Base-by-base conservation (phyloP, 2,888 invertebrate genomes). In the Choreutis nemorana region DNA sequence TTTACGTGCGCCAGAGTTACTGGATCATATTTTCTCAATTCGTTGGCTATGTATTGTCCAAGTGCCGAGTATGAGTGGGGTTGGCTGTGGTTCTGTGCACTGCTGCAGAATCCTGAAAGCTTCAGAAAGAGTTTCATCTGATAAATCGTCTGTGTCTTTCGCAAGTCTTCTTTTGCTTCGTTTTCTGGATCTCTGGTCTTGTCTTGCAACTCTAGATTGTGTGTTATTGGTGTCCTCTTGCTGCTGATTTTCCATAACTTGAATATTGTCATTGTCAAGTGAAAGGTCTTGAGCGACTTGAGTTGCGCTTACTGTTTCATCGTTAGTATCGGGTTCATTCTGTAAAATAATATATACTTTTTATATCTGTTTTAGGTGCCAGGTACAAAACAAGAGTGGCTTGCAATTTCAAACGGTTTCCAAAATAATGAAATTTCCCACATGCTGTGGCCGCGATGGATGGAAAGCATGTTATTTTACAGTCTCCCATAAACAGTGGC, bases 1-100 rank as follows among this genome's bases (percentile, higher is more conserved):
- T 43, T 44, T 4, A 44, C 42, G 33, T 41, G 7, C 28, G 12
- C 29, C 29, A 33, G 13, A 30, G 33, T 33, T 23, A 29, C 25
- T 33, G 33, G 33, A 30, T 30, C 27, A 30, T 33, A 33, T 10
- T 33, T 33, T 28, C 30, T 33, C 26, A 34, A 31, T 31, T 34
- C 34, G 28, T 34, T 34, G 25, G 28, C 34, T 31, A 28, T 34
- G 29, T 30, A 31, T 34, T 31, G 29, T 29, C 26, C 32, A 29
- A 32, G 29, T 32, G 23, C 15, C 27, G 31, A 31, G 26, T 31
- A 42, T n/a, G 39, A 25, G 31, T 31, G 26, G 31, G 31, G 31
- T 8, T 27, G 31, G 15, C 31, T 31, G 31, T 26, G 31, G 31
- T 31, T 29, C 29, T 23, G 23, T 4, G 32, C 29, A 29, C 22